Evolutionary conservation across 2,888 invertebrate genomes (phyloP), one percentile per base, ranked within the genome.

Genomic region (Anoplius nigerrimus): DNA sequence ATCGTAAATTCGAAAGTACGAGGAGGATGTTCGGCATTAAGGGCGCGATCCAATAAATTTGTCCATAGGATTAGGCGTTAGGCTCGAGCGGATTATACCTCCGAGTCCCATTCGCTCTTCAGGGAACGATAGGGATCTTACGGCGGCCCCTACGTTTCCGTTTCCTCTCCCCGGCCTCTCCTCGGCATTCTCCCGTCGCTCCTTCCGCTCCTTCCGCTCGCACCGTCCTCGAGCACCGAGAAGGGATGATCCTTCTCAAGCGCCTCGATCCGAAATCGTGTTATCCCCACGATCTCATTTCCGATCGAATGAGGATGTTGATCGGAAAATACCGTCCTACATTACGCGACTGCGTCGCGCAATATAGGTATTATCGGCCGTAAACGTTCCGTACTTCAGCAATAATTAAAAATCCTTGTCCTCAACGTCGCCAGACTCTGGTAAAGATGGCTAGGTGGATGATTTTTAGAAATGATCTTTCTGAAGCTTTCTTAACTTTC

Each of bases 41-140:
- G 72, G 62, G 66, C 45, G 59, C 63, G 60, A 75, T 75, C 80
- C 73, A 79, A 79, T 82, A 82, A 80, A 80, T 79, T 81, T 77
- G 71, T 72, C 60, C 71, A 62, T 62, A 52, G 79, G 80, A 82
- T 81, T 80, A 78, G 71, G 76, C 68, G 79, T 75, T 72, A 76
- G 74, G 67, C 73, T 71, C 75, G 69, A 71, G 56, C 72, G 78
- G 80, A 81, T 81, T 80, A 79, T 74, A 74, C 72, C 74, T 66
- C 59, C 74, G 63, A 75, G 71, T 74, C 62, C 73, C 67, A 66
- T 71, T 61, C 63, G 60, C 46, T 71, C 59, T 60, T 57, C 52
- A 48, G 56, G 64, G 69, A 61, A 61, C 70, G 78, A 74, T 79
- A 72, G 61, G 65, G 67, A 71, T 79, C 69, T 67, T 42, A 59